Percentiles rank a stretch among this genome's conserved stretches.
phyloP scores from a whole-genome alignment of 2,888 invertebrate species.

The Catocala fraxini region DNA sequence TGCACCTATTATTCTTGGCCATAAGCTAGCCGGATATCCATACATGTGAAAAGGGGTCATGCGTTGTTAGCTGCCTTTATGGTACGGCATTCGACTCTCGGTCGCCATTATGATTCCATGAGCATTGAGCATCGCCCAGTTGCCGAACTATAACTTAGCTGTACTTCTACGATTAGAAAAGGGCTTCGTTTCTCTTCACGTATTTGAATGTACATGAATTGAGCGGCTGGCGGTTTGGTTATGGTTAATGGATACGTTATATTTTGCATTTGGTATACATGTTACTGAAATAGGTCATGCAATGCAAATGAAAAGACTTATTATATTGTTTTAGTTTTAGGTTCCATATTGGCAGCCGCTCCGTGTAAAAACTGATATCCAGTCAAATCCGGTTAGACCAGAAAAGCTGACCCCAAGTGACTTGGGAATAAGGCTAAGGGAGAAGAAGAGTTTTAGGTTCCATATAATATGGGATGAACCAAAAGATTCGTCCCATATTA shows the following conservation, averaged over 20 bases:
- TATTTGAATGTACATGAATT: constrained; percentile 2
- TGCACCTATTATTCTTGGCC: constrained; percentile 70
- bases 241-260: neutral
- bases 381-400: too few relatives aligned
- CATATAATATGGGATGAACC: too few relatives aligned
- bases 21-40: constrained; percentile 79
- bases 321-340: too few relatives aligned
- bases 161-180: constrained; percentile 40
- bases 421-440: too few relatives aligned
- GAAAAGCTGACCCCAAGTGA: too few relatives aligned
- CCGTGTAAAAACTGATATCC: too few relatives aligned
- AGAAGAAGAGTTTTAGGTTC: too few relatives aligned
- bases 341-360: too few relatives aligned
- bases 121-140: constrained; percentile 63
- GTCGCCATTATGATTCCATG: constrained; percentile 64
- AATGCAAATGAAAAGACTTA: too few relatives aligned
- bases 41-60: constrained; percentile 79
- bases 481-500: too few relatives aligned
- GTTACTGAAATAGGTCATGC: too few relatives aligned
- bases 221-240: neutral
- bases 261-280: too few relatives aligned
- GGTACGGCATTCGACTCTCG: constrained; percentile 57
- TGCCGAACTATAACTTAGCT: constrained; percentile 48
- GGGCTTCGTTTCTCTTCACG: constrained; percentile 34
- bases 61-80: constrained; percentile 59